A percentile compares a stretch with the other conserved stretches of the same genome.
Evolutionary conservation across 2,797 vertebrate species (phyloP).

Genomic region (Lophius americanus): DNA sequence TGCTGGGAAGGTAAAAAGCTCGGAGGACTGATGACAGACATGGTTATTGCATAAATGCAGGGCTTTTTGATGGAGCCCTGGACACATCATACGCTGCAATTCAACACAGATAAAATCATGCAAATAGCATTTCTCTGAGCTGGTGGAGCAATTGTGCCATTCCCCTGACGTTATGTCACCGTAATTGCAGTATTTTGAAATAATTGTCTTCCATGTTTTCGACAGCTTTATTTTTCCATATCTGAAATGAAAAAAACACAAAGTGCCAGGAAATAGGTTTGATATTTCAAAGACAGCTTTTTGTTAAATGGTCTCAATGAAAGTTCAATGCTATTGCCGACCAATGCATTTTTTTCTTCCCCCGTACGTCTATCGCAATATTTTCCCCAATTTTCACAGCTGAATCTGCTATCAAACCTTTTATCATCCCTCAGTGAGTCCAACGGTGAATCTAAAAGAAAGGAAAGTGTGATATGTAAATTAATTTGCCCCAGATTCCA

Average conservation of each 20-base stretch:
- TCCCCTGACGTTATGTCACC: not conserved
- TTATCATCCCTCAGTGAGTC: conserved; percentile 20
- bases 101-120: conserved; percentile 49
- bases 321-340: conserved; percentile 38
- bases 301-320: conserved; percentile 56
- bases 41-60: conserved; percentile 39
- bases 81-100: conserved; percentile 24
- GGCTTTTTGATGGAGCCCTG: not conserved
- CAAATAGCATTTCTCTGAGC: conserved; percentile 42
- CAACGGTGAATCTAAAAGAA: conserved; percentile 33
- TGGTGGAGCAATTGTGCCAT: conserved; percentile 1
- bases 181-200: conserved; percentile 54
- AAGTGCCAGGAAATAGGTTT: conserved; percentile 32
- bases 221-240: conserved; percentile 43
- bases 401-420: conserved; percentile 22
- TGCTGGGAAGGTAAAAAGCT: conserved; percentile 7
- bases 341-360: too few species aligned
- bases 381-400: not conserved
- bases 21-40: conserved; percentile 14
- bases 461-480: conserved; percentile 48
- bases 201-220: conserved; percentile 51
- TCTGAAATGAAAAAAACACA: not conserved
- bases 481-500: conserved; percentile 54
- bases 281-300: conserved; percentile 37
- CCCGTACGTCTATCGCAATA: conserved; percentile 17